Evolutionary conservation across 1,140 invertebrate species (phyloP).

Genomic region (Tenebrio molitor): DNA sequence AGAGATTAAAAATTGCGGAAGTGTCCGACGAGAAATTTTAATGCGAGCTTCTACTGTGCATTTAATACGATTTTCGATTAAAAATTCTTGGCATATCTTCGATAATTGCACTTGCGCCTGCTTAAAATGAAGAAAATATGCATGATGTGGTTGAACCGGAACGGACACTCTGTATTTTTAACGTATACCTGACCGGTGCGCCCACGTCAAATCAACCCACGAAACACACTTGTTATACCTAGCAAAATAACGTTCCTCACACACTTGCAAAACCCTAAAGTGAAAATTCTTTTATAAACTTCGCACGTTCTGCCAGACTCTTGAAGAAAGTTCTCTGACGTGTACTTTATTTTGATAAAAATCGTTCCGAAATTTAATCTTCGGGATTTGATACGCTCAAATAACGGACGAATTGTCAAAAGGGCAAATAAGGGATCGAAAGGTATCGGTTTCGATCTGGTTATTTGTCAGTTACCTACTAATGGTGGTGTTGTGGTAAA

Average conservation of each 20-base stretch:
- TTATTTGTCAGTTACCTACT: no score
- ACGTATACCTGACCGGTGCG: slow-evolving; percentile 12
- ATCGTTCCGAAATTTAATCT: slow-evolving; percentile 14
- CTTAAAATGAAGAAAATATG: slow-evolving; percentile 32
- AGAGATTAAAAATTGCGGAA: no score
- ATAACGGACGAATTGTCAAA: not conserved
- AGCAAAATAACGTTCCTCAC: slow-evolving; percentile 2
- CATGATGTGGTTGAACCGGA: slow-evolving; percentile 32
- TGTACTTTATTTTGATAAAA: not conserved
- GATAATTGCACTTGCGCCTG: not conserved
- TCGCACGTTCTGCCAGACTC: not conserved
- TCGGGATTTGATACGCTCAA: slow-evolving; percentile 3
- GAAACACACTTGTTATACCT: slow-evolving; percentile 7
- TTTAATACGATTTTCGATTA: slow-evolving; percentile 11
- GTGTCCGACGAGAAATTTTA: not conserved
- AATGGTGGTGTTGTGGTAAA: no score
- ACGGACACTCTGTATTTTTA: slow-evolving; percentile 18
- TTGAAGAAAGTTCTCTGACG: not conserved
- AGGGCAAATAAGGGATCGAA: slow-evolving; percentile 1
- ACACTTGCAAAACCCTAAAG: not conserved
- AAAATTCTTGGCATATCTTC: slow-evolving; percentile 30
- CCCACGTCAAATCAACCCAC: slow-evolving; percentile 17
- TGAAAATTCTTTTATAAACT: slow-evolving; percentile 27
- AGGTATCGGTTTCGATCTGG: not conserved
- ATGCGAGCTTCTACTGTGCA: not conserved